These are phyloP conservation scores for Anisognathus igniventris DNA, from an alignment of 2,797 vertebrate genomes.

Conservation along the genomic window DNA sequence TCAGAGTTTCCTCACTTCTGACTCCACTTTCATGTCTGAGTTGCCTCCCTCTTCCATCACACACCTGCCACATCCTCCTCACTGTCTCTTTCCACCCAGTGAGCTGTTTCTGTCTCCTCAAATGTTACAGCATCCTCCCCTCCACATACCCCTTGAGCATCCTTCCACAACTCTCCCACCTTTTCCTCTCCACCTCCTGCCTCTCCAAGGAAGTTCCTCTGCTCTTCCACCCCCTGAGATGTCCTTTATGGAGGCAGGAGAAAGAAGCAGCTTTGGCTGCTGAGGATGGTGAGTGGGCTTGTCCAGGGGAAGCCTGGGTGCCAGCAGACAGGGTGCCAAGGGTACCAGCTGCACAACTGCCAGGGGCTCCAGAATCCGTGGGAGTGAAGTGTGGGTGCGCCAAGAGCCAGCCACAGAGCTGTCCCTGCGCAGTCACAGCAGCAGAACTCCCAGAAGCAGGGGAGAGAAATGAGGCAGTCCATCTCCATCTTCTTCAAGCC, in stretches of 20 bases:
- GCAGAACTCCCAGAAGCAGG: background rate
- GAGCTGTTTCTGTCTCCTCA: conserved; percentile 19
- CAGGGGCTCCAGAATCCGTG: background rate
- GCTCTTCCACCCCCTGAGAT: background rate
- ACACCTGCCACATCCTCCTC: conserved; percentile 14
- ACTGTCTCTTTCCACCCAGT: background rate
- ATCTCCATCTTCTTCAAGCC: background rate
- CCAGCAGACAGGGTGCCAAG: background rate
- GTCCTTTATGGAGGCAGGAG: background rate
- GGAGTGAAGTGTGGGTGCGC: background rate
- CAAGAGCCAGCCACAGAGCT: background rate
- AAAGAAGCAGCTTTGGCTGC: background rate
- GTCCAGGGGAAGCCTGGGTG: background rate
- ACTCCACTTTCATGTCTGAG: background rate
- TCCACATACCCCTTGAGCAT: background rate
- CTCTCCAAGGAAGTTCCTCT: background rate
- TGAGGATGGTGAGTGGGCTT: background rate
- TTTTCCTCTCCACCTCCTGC: background rate
- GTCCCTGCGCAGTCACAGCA: background rate
- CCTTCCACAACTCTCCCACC: background rate
- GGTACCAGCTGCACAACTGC: background rate
- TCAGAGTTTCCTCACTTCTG: background rate
- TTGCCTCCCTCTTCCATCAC: background rate
- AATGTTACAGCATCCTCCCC: background rate
- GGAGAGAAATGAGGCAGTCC: background rate